Percentiles rank a stretch among this genome's conserved stretches.
phyloP scores from a whole-genome alignment of 2,113 vertebrate species.

The Oryzias javanicus region DNA sequence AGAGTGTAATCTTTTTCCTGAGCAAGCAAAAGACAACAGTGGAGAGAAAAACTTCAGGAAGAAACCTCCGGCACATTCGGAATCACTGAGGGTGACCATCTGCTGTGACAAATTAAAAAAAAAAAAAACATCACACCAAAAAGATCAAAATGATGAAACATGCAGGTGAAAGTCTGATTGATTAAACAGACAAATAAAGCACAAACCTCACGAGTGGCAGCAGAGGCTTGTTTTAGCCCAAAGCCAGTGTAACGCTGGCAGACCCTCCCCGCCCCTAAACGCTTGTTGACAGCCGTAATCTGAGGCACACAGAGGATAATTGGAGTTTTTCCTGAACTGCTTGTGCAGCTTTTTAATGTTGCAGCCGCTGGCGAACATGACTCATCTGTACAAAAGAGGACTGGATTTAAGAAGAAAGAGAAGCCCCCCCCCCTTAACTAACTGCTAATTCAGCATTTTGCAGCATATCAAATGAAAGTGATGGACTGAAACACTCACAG shows the following conservation, averaged over 20 bases:
- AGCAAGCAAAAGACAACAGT: too few relatives aligned
- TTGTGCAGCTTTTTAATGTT: constrained; percentile 14
- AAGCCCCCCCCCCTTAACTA: background rate
- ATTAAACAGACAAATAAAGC: too few relatives aligned
- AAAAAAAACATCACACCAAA: too few relatives aligned
- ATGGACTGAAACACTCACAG: background rate
- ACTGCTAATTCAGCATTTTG: constrained; percentile 30
- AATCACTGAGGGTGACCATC: too few relatives aligned
- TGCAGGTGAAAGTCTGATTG: too few relatives aligned
- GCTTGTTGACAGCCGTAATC: constrained; percentile 17
- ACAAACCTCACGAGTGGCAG: background rate
- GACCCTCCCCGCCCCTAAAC: constrained; percentile 2
- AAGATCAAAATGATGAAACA: too few relatives aligned
- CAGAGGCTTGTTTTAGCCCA: background rate
- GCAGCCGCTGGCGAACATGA: constrained; percentile 12
- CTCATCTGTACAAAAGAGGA: background rate
- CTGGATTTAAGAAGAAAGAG: constrained; percentile 1
- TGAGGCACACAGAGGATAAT: constrained; percentile 5
- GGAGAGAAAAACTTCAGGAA: too few relatives aligned
- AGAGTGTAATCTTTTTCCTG: too few relatives aligned
- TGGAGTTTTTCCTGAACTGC: constrained; percentile 13
- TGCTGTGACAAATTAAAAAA: too few relatives aligned
- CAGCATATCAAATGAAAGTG: constrained; percentile 31
- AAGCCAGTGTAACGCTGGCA: background rate
- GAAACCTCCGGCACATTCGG: too few relatives aligned